Evolutionary conservation across 2,797 vertebrate genomes (phyloP), one percentile per base, ranked within the genome.

Genomic region (Mormyrops boulengeri): DNA sequence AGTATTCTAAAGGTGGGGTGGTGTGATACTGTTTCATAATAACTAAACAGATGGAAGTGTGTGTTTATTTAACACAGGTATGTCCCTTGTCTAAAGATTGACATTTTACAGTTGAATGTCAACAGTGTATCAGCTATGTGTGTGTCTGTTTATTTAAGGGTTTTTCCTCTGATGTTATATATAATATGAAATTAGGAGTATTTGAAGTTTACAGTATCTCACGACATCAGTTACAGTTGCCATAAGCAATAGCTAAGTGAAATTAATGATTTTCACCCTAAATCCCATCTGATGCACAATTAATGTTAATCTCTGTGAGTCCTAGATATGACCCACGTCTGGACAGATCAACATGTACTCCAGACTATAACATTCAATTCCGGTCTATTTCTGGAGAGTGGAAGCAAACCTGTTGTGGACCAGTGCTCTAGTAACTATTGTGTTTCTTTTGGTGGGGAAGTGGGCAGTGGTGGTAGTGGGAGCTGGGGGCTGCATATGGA

Each of bases 101-200:
- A 19, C 14, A 47, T 88, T 88, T 88, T 19, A 88, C 88, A 88
- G 66, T 38, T 88, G 41, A 80, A 80, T 14, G 41, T 44, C 38
- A 47, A 73, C 66, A 38, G 30, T 73, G 66, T 73, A 73, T 73
- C 38, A 38, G 66, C 66, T 73, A 69, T 69, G 30, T 73, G 30
- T 73, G 30, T 38, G 30, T 73, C 30, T 73, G 12, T 73, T 73
- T 73, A 73, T 73, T 34, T 12, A 73, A 73, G 66, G 30, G 66
- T 17, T 73, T 73, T 38, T 34, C 66, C 30, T 73, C 30, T 73
- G 66, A 73, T 73, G 66, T 38, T 73, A 73, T 73, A 73, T 73
- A 73, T 73, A 73, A 38, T 73, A 73, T 38, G 66, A 73, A 73
- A 38, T 38, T 73, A 73, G 30, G 30, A 73, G 73, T 22, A 47